These are phyloP conservation scores for Chionoecetes opilio DNA, from an alignment of 1,140 invertebrate species.

Conservation along the genomic window DNA sequence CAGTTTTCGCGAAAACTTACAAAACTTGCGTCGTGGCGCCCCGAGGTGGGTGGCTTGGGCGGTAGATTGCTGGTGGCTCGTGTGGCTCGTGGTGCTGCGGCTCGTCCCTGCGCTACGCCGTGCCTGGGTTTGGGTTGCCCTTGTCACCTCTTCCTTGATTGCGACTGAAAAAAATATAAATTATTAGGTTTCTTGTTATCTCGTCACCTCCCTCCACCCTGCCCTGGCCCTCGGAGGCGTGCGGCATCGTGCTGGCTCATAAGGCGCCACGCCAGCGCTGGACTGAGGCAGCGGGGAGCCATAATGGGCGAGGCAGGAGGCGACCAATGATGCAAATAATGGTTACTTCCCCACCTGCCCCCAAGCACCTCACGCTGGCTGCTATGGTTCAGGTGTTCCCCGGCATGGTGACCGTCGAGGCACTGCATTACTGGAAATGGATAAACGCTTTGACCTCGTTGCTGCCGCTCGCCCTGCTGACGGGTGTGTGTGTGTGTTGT, in stretches of 20 bases:
- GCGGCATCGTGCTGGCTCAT: not conserved
- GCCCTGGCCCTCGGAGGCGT: not conserved
- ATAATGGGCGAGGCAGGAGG: constrained; percentile 37
- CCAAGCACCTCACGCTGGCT: not conserved
- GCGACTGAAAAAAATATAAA: not conserved
- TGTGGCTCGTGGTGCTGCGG: not conserved
- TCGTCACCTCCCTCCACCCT: not conserved
- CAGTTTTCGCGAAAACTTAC: constrained; percentile 20
- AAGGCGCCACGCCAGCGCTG: not conserved
- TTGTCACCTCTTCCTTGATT: not conserved
- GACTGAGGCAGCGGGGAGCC: constrained; percentile 38
- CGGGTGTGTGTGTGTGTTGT: not conserved
- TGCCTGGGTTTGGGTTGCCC: not conserved
- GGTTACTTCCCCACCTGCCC: not conserved
- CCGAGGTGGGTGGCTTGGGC: not conserved
- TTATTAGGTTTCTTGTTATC: not conserved
- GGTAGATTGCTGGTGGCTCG: not conserved
- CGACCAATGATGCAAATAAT: constrained; percentile 58
- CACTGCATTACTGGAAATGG: too few relatives aligned
- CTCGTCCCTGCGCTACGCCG: not conserved
- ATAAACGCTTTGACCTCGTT: too few relatives aligned
- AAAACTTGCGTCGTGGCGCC: not conserved
- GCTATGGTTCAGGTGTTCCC: not conserved
- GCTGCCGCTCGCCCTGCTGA: not conserved
- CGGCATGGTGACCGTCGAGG: not conserved